Percentiles rank a stretch among this genome's conserved stretches.
Evolutionary conservation across 2,113 vertebrate genomes (phyloP).

Genomic region (Malurus melanocephalus): DNA sequence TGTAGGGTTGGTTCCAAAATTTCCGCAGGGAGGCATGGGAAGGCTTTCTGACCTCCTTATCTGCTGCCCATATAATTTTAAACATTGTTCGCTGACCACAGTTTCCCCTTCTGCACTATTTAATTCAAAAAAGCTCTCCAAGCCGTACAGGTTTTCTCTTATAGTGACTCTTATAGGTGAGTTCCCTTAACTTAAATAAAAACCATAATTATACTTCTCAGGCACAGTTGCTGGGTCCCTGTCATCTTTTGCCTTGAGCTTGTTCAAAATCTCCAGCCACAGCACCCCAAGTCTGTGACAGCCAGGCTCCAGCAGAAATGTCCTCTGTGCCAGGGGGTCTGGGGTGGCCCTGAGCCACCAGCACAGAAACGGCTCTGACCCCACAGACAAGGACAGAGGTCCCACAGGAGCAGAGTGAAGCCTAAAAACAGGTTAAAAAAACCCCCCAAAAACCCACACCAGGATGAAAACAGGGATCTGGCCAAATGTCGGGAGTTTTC

Average conservation of each 20-base stretch:
- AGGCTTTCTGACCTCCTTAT: not conserved
- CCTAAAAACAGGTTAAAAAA: no score
- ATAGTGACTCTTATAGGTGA: not conserved
- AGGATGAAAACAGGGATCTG: not conserved
- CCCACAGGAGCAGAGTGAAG: no score
- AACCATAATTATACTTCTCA: not conserved
- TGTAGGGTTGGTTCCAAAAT: rapidly evolving
- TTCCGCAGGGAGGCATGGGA: not conserved
- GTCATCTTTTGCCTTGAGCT: not conserved
- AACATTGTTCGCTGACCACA: rapidly evolving
- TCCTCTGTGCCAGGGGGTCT: not conserved
- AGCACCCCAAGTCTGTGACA: not conserved
- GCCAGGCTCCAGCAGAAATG: not conserved
- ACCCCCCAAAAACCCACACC: no score
- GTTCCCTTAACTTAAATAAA: not conserved
- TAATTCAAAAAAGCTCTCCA: not conserved
- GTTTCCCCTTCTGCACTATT: not conserved
- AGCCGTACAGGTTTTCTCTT: not conserved
- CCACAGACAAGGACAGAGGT: not conserved
- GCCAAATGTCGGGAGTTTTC: not conserved
- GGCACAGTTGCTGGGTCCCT: not conserved
- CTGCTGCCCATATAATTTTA: not conserved
- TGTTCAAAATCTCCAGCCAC: not conserved
- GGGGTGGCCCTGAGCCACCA: not conserved
- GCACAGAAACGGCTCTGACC: not conserved